These are phyloP conservation scores for Drosophila simulans DNA, from an alignment of 1,140 invertebrate genomes.

Conservation along the genomic window DNA sequence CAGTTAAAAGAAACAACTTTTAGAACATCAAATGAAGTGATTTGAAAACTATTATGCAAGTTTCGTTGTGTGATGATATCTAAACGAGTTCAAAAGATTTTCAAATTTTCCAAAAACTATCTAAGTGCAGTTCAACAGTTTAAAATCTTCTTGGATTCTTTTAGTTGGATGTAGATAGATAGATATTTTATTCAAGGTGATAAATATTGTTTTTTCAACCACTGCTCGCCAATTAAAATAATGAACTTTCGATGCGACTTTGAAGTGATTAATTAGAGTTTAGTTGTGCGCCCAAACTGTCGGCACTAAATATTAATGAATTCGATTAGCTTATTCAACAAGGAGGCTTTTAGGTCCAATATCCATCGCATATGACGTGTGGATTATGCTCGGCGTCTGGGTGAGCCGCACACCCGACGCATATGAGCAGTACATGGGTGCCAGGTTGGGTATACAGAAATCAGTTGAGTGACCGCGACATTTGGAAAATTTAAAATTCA, in stretches of 20 bases:
- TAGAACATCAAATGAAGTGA: neutral
- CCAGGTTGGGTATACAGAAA: conserved; percentile 6
- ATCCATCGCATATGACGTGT: conserved; percentile 31
- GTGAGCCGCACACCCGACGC: conserved; percentile 6
- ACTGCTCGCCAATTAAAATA: neutral
- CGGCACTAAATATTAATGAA: conserved; percentile 29
- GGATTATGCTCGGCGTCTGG: conserved; percentile 42
- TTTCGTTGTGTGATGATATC: too few species aligned
- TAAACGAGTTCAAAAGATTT: too few species aligned
- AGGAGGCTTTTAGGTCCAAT: conserved; percentile 19
- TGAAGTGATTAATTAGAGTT: conserved; percentile 18
- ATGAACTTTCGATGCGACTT: conserved; percentile 11
- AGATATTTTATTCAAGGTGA: too few species aligned
- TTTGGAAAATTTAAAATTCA: conserved; percentile 59
- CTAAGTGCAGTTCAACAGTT: too few species aligned
- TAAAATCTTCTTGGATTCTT: neutral
- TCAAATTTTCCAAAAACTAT: too few species aligned
- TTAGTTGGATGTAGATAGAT: neutral
- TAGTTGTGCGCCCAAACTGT: conserved; percentile 15
- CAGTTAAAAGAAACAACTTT: neutral
- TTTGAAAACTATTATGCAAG: neutral
- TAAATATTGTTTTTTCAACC: too few species aligned
- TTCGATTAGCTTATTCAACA: conserved; percentile 36
- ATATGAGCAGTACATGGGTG: neutral
- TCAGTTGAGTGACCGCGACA: conserved; percentile 52